Evolutionary conservation across 2,797 vertebrate genomes (phyloP).

Genomic region (Coilia nasus): DNA sequence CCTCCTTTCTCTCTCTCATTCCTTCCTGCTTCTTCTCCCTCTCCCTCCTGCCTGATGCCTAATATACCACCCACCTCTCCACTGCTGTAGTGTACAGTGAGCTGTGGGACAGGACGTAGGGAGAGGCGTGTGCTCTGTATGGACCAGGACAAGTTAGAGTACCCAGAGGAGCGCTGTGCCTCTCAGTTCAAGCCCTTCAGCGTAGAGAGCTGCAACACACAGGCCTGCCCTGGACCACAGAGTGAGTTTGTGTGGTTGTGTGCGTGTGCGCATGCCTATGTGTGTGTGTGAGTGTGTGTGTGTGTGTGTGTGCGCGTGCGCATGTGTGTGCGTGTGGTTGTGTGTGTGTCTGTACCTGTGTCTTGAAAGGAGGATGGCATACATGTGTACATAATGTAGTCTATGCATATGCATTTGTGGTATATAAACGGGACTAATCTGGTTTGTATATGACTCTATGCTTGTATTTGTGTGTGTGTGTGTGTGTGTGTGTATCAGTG

Average conservation of each 20-base stretch:
- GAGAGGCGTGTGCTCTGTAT: slow-evolving; percentile 86
- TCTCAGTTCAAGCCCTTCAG: slow-evolving; percentile 70
- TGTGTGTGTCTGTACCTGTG: not conserved
- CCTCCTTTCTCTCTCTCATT: not conserved
- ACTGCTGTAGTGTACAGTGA: slow-evolving; percentile 82
- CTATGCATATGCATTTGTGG: no score
- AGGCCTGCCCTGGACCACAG: slow-evolving; percentile 80
- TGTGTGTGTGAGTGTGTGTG: not conserved
- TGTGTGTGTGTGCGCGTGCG: not conserved
- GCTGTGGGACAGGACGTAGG: slow-evolving; percentile 81
- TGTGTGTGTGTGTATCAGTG: slow-evolving; percentile 61
- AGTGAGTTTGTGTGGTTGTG: slow-evolving; percentile 71
- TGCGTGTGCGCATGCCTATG: not conserved
- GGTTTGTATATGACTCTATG: not conserved
- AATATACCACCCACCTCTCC: no score
- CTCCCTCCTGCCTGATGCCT: no score
- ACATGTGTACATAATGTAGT: not conserved
- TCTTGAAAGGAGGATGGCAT: not conserved
- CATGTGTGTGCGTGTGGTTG: not conserved
- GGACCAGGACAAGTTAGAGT: slow-evolving; percentile 71
- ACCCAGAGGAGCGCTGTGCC: slow-evolving; percentile 75
- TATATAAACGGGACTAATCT: not conserved
- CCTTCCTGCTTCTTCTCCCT: not conserved
- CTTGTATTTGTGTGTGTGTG: not conserved
- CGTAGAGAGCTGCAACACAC: slow-evolving; percentile 83